phyloP scores from a whole-genome alignment of 2,113 vertebrate species.

The Notothenia rossii region DNA sequence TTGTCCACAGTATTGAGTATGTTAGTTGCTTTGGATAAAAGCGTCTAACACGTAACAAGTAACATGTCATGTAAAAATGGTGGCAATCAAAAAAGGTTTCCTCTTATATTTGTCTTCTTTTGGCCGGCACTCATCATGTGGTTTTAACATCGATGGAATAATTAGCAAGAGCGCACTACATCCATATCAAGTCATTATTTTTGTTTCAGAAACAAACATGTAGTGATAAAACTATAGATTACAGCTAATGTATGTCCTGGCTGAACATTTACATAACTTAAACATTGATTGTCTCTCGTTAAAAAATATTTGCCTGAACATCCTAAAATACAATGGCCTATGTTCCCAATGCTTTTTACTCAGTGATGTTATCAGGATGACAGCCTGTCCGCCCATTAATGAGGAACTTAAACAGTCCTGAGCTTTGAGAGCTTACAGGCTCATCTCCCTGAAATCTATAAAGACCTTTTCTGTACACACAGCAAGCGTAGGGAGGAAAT shows the following conservation, averaged over 20 bases:
- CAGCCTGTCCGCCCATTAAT: constrained; percentile 45
- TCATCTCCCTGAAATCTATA: constrained; percentile 26
- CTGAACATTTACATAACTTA: neutral
- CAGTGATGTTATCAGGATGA: constrained; percentile 59
- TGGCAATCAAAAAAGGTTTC: neutral
- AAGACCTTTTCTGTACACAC: constrained; percentile 18
- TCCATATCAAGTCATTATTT: neutral
- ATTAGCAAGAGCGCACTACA: neutral
- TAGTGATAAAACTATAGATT: neutral
- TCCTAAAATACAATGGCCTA: constrained; percentile 25
- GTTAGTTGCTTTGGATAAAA: too few relatives aligned
- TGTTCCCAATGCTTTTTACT: constrained; percentile 24
- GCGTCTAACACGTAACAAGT: too few relatives aligned
- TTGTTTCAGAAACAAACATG: neutral
- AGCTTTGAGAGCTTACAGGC: constrained; percentile 1
- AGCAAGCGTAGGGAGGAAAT: constrained; percentile 17
- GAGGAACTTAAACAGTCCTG: constrained; percentile 41
- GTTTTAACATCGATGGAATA: neutral
- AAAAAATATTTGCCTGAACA: constrained; percentile 4
- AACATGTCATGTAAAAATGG: too few relatives aligned
- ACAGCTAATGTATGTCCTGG: neutral
- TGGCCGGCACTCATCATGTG: neutral
- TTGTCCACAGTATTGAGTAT: too few relatives aligned
- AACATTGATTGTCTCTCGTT: neutral
- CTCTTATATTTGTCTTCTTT: neutral